phyloP scores from a whole-genome alignment of 1,140 invertebrate species.

The Lerema accius region DNA sequence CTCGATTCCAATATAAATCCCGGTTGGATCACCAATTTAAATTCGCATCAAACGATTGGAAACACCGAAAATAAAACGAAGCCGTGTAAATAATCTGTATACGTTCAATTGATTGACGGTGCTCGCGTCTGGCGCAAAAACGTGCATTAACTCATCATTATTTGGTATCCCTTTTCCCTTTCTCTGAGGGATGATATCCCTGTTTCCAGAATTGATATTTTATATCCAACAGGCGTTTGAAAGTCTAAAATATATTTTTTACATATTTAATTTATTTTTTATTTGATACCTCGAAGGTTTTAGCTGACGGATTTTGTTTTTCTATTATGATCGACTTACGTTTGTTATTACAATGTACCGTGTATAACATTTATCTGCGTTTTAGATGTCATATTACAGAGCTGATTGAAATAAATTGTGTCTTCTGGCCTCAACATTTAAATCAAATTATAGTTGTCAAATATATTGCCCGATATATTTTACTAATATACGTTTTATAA shows the following conservation, averaged over 20 bases:
- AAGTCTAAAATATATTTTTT: not conserved
- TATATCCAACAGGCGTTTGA: not conserved
- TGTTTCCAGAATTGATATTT: not conserved
- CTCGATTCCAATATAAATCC: conserved; percentile 2
- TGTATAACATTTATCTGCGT: too few species aligned
- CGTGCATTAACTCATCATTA: not conserved
- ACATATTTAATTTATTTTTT: too few species aligned
- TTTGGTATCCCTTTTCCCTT: conserved; percentile 1
- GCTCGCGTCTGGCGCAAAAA: not conserved
- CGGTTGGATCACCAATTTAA: conserved; percentile 4
- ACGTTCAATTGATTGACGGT: conserved; percentile 1
- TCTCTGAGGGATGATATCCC: not conserved
- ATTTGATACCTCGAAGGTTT: too few species aligned
- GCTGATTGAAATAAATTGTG: too few species aligned
- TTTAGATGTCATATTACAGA: too few species aligned
- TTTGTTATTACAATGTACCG: too few species aligned
- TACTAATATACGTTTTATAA: too few species aligned
- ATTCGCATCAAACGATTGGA: not conserved
- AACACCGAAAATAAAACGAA: conserved; percentile 2
- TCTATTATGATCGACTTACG: too few species aligned
- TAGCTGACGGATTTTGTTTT: too few species aligned
- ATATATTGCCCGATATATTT: too few species aligned
- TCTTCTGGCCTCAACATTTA: too few species aligned
- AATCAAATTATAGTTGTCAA: too few species aligned
- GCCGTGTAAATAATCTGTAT: conserved; percentile 2